A percentile compares a stretch with the other conserved stretches of the same genome.
Evolutionary conservation across 2,113 vertebrate genomes (phyloP).

Genomic region (cat (Felis catus)): F.catus_Fca126_mat1.0 CM031413.1:126243501-126244000

Average conservation of each 20-base stretch:
- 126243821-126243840: not conserved
- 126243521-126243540: not conserved
- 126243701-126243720: not conserved
- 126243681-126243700: not conserved
- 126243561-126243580: not conserved
- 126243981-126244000: not conserved
- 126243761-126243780: not conserved
- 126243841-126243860: not conserved
- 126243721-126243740: not conserved
- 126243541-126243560: not conserved
- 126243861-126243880: not conserved
- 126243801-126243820: not conserved
- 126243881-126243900: not conserved
- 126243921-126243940: not conserved
- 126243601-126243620: not conserved
- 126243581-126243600: not conserved
- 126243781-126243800: not conserved
- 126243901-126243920: not conserved
- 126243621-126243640: not conserved
- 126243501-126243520: not conserved
- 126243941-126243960: slow-evolving; percentile 17
- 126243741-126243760: not conserved
- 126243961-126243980: slow-evolving; percentile 32
- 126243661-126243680: not conserved
- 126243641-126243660: not conserved